A percentile compares a stretch with the other conserved stretches of the same genome.
phyloP scores from a whole-genome alignment of 2,797 vertebrate genomes.

The Netta rufina region DNA sequence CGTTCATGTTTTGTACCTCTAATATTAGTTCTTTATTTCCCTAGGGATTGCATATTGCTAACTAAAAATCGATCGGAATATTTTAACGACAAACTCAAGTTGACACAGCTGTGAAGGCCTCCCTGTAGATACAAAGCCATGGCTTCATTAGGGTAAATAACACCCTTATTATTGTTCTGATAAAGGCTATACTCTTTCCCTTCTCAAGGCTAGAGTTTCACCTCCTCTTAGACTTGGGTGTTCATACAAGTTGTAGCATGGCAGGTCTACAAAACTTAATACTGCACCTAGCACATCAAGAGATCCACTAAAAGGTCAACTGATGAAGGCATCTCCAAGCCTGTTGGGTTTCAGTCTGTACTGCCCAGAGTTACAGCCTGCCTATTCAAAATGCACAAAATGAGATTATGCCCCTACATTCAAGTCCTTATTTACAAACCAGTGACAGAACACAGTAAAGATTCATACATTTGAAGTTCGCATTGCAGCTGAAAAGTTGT shows the following conservation, averaged over 20 bases:
- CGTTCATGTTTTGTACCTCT: background rate
- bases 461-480: background rate
- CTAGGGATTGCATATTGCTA: background rate
- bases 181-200: background rate
- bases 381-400: background rate
- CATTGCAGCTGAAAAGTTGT: background rate
- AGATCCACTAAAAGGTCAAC: background rate
- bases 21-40: background rate
- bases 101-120: background rate
- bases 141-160: background rate
- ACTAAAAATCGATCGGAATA: background rate
- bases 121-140: background rate
- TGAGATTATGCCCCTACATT: no score
- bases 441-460: background rate
- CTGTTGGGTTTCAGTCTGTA: rapidly evolving
- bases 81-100: background rate
- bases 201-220: background rate
- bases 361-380: background rate
- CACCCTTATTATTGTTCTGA: background rate
- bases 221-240: rapidly evolving
- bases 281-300: background rate
- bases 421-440: background rate
- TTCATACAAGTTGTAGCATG: background rate
- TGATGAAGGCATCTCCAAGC: background rate
- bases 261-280: background rate